A percentile compares a stretch with the other conserved stretches of the same genome.
phyloP scores from a whole-genome alignment of 1,140 invertebrate genomes.

The Bemisia tabaci region DNA sequence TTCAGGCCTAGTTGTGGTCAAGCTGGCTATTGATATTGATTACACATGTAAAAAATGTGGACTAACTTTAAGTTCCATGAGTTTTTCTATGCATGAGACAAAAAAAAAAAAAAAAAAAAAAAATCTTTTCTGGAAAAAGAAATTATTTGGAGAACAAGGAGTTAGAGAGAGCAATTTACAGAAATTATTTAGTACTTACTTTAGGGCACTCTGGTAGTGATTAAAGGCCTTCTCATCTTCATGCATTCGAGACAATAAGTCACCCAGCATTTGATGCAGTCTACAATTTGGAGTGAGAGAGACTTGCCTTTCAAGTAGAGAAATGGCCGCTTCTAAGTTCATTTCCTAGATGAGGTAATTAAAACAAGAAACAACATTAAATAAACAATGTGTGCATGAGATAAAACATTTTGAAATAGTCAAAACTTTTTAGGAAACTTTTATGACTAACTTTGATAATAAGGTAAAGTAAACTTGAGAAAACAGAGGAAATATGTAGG shows the following conservation, averaged over 20 bases:
- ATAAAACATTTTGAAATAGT: too few species aligned
- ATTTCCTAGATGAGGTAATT: conserved; percentile 36
- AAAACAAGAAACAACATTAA: conserved; percentile 1
- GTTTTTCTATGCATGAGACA: too few species aligned
- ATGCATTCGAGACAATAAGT: conserved; percentile 38
- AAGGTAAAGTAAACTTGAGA: background rate
- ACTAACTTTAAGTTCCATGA: too few species aligned
- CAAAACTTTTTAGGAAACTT: background rate
- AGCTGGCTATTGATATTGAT: too few species aligned
- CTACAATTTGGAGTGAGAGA: conserved; percentile 44
- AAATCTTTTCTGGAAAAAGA: background rate
- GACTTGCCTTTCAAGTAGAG: conserved; percentile 44
- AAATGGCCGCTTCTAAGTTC: conserved; percentile 40
- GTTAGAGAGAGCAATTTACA: too few species aligned
- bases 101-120: conserved; percentile 14
- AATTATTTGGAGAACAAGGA: too few species aligned
- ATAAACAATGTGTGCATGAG: too few species aligned
- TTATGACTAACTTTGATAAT: background rate
- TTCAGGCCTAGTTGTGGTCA: too few species aligned
- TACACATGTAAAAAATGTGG: too few species aligned
- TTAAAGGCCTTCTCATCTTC: conserved; percentile 56
- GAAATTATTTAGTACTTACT: conserved; percentile 37
- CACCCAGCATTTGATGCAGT: conserved; percentile 55
- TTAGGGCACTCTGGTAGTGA: conserved; percentile 53
- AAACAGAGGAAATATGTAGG: too few species aligned